Percentiles rank a stretch among this genome's conserved stretches.
Conservation (phyloP, 92 coral and sea anemone genomes). For the Micromussa lordhowensis region DNA sequence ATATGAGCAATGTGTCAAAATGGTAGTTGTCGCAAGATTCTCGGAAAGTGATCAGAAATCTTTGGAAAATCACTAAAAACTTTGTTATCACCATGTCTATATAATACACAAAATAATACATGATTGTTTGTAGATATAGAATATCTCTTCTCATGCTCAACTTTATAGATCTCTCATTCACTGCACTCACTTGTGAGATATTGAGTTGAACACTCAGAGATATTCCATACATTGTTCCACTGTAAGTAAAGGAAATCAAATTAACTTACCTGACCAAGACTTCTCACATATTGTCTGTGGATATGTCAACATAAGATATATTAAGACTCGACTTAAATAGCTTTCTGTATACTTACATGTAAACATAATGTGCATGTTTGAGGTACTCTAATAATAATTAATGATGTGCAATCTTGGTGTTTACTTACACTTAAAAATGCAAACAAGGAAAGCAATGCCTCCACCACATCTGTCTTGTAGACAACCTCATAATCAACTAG, state of each 20-base stretch:
- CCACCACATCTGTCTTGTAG: slow-evolving; percentile 42
- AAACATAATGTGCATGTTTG: neutral
- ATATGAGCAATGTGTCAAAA: too few species aligned
- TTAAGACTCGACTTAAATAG: neutral
- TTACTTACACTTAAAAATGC: slow-evolving; percentile 20
- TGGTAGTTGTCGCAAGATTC: too few species aligned
- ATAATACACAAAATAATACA: too few species aligned
- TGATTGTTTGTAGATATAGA: too few species aligned
- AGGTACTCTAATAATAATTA: neutral
- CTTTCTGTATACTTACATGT: neutral
- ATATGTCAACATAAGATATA: neutral
- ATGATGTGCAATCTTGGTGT: neutral
- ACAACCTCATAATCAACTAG: slow-evolving; percentile 25
- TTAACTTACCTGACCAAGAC: neutral
- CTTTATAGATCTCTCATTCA: too few species aligned
- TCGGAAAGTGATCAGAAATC: too few species aligned
- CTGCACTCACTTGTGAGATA: too few species aligned
- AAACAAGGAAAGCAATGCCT: slow-evolving; percentile 9
- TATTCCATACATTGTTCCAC: neutral
- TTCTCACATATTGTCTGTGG: slow-evolving; percentile 33
- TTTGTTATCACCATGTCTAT: too few species aligned
- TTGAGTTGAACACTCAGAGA: too few species aligned
- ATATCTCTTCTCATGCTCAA: too few species aligned
- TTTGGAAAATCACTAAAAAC: too few species aligned
- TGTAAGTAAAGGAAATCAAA: neutral